These are phyloP conservation scores for Archilochus colubris DNA, from an alignment of 2,113 vertebrate species.

Conservation along the genomic window DNA sequence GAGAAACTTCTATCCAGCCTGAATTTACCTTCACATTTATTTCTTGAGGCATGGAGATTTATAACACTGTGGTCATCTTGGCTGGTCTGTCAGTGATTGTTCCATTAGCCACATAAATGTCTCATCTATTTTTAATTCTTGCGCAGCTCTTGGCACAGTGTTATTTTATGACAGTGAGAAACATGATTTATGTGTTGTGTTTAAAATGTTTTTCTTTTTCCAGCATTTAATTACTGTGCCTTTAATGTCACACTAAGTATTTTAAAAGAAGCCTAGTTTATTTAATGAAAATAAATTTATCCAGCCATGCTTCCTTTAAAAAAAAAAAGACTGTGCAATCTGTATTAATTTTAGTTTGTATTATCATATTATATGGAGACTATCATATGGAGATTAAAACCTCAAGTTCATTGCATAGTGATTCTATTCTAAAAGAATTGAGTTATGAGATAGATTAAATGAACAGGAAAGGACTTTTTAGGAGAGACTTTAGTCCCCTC, in stretches of 20 bases:
- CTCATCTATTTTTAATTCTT: background rate
- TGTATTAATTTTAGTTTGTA: background rate
- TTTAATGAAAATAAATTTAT: background rate
- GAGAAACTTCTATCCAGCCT: background rate
- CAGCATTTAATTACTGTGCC: background rate
- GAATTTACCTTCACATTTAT: background rate
- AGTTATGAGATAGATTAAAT: background rate
- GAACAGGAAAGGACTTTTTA: background rate
- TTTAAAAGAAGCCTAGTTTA: background rate
- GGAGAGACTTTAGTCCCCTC: background rate
- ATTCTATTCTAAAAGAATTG: background rate
- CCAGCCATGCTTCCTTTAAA: background rate
- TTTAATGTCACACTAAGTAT: background rate
- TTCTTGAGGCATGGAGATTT: background rate
- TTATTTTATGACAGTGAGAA: background rate
- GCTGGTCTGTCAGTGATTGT: background rate
- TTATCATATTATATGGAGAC: background rate
- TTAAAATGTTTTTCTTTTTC: background rate
- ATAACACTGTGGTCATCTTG: background rate
- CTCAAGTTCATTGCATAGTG: background rate
- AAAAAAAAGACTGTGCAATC: background rate
- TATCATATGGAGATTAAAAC: background rate
- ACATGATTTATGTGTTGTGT: background rate
- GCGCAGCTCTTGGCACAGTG: background rate
- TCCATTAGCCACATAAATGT: background rate